phyloP scores from a whole-genome alignment of 2,888 invertebrate genomes.

The Andricus quercusramuli region DNA sequence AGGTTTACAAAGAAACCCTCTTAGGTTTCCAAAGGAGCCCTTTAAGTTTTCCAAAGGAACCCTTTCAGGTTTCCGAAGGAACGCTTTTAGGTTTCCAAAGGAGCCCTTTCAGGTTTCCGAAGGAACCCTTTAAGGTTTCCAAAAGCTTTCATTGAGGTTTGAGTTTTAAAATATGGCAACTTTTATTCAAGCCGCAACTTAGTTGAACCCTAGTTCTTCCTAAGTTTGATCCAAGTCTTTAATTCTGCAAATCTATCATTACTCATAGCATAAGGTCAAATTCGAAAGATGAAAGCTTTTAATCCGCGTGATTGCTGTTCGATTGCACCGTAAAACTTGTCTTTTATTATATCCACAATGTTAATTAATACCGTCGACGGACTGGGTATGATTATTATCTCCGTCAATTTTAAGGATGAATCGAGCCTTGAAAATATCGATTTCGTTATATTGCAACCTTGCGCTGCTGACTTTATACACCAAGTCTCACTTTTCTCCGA shows the following conservation, averaged over 20 bases:
- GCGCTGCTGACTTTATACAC: conserved; percentile 41
- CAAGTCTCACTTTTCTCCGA: conserved; percentile 40
- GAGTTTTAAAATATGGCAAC: too few species aligned
- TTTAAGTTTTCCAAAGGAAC: too few species aligned
- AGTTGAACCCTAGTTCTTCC: too few species aligned
- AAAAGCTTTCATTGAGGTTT: too few species aligned
- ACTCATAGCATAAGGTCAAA: background rate
- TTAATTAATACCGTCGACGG: conserved; percentile 26
- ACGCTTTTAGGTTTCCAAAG: too few species aligned
- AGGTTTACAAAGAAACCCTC: too few species aligned
- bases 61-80: too few species aligned
- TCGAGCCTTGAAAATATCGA: conserved; percentile 40
- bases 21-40: too few species aligned
- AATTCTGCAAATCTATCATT: background rate
- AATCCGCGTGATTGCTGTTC: conserved; percentile 8
- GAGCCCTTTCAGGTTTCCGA: too few species aligned
- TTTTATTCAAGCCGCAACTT: too few species aligned
- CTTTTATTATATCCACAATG: conserved; percentile 28
- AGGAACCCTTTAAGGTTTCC: too few species aligned
- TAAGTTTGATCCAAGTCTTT: too few species aligned
- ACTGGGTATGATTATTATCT: conserved; percentile 30
- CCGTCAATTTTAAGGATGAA: conserved; percentile 36
- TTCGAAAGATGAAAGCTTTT: background rate
- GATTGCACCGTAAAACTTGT: conserved; percentile 26
- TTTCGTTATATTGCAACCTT: conserved; percentile 40